Evolutionary conservation across 2,797 vertebrate species (phyloP).

Genomic region (Passerculus sandwichensis): DNA sequence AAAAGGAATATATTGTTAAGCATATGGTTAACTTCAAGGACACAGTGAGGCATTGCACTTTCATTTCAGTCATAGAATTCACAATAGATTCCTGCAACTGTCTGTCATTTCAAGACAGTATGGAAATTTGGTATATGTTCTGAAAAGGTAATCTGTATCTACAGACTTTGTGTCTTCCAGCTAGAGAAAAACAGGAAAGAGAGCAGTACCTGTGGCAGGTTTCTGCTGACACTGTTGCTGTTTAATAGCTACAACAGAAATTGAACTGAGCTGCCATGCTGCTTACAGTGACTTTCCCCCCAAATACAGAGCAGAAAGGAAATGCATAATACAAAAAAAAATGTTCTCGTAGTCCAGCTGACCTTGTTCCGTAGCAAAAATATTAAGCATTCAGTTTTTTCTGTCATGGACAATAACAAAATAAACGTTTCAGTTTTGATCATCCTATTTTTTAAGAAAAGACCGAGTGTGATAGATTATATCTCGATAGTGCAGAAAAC

Average conservation of each 20-base stretch:
- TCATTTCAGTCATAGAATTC: neutral
- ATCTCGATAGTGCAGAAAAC: neutral
- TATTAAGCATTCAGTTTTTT: neutral
- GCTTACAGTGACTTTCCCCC: neutral
- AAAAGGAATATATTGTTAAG: neutral
- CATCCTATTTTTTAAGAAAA: neutral
- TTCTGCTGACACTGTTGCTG: neutral
- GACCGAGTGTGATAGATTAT: neutral
- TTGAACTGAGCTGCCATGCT: neutral
- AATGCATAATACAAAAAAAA: neutral
- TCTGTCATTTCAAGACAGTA: neutral
- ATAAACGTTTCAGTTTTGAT: neutral
- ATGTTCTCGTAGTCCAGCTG: neutral
- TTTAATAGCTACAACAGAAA: neutral
- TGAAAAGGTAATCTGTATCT: neutral
- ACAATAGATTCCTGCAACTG: neutral
- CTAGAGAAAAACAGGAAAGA: neutral
- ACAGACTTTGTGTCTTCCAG: neutral
- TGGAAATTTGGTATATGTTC: neutral
- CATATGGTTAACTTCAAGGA: neutral
- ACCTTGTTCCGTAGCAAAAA: neutral
- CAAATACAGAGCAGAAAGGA: neutral
- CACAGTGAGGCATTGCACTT: neutral
- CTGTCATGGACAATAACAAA: neutral
- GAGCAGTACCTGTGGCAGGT: neutral